These are phyloP conservation scores for Notothenia coriiceps DNA, from an alignment of 2,113 vertebrate species.

Conservation along the genomic window DNA sequence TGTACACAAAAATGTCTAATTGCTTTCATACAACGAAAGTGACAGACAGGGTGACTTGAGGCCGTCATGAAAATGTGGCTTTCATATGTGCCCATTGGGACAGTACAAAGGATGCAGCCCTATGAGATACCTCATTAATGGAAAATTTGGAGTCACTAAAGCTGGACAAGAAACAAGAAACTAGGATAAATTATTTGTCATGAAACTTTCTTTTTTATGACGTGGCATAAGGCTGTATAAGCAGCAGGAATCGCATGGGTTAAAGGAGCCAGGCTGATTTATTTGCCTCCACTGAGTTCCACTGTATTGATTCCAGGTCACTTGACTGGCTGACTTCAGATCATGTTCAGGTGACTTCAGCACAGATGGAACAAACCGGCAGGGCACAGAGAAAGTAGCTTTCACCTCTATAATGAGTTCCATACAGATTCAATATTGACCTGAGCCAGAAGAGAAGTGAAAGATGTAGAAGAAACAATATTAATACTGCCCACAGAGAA, in stretches of 20 bases:
- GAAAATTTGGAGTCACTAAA: constrained; percentile 26
- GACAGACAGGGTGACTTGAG: background rate
- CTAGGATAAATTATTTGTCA: constrained; percentile 64
- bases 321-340: constrained; percentile 74
- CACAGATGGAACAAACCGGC: constrained; percentile 72
- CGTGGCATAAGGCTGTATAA: background rate
- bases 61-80: background rate
- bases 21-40: constrained; percentile 13
- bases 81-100: constrained; percentile 33
- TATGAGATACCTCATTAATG: constrained; percentile 17
- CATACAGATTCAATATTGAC: constrained; percentile 59
- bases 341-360: constrained; percentile 78
- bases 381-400: constrained; percentile 53
- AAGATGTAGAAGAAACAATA: constrained; percentile 67
- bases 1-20: constrained; percentile 6
- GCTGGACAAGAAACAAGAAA: constrained; percentile 36
- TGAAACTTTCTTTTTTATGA: constrained; percentile 62
- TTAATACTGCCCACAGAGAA: constrained; percentile 60
- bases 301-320: constrained; percentile 79
- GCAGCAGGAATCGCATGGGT: constrained; percentile 59
- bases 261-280: constrained; percentile 72
- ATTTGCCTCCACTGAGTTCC: constrained; percentile 65
- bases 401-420: constrained; percentile 63
- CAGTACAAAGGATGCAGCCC: background rate
- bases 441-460: constrained; percentile 53